phyloP scores from a whole-genome alignment of 2,797 vertebrate genomes.

The Anguilla obscura region DNA sequence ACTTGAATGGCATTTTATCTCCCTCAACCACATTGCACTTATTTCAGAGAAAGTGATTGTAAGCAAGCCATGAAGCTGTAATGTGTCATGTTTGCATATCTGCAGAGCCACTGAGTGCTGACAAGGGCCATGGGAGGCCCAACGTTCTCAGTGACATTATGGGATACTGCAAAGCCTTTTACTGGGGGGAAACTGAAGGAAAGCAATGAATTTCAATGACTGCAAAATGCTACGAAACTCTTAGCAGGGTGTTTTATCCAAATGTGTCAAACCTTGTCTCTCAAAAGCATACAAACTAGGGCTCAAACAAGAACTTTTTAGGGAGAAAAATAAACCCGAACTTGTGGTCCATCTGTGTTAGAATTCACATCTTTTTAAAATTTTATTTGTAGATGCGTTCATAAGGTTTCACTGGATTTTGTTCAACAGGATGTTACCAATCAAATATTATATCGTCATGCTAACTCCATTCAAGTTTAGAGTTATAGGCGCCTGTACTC shows the following conservation, averaged over 20 bases:
- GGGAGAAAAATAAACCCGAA: not conserved
- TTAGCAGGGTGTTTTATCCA: constrained; percentile 48
- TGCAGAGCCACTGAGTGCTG: not conserved
- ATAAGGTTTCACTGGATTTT: not conserved
- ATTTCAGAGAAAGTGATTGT: not conserved
- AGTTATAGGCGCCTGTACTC: not conserved
- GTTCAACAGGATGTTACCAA: not conserved
- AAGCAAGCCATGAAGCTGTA: not conserved
- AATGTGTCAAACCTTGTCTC: constrained; percentile 52
- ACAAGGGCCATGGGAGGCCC: not conserved
- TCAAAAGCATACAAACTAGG: constrained; percentile 39
- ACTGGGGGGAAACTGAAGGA: constrained; percentile 26
- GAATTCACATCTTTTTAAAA: not conserved
- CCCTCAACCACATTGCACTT: constrained; percentile 53
- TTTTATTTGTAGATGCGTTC: not conserved
- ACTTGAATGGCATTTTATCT: constrained; percentile 58
- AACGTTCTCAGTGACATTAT: not conserved
- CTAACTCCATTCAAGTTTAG: not conserved
- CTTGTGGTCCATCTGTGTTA: not conserved
- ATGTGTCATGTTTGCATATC: constrained; percentile 33
- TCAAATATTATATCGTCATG: not conserved
- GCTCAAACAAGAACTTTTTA: not conserved
- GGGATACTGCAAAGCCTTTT: not conserved
- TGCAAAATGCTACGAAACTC: constrained; percentile 41
- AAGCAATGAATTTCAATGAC: constrained; percentile 45